Conservation (phyloP, 2,113 vertebrate genomes). For the Mormyrus iriodes region DNA sequence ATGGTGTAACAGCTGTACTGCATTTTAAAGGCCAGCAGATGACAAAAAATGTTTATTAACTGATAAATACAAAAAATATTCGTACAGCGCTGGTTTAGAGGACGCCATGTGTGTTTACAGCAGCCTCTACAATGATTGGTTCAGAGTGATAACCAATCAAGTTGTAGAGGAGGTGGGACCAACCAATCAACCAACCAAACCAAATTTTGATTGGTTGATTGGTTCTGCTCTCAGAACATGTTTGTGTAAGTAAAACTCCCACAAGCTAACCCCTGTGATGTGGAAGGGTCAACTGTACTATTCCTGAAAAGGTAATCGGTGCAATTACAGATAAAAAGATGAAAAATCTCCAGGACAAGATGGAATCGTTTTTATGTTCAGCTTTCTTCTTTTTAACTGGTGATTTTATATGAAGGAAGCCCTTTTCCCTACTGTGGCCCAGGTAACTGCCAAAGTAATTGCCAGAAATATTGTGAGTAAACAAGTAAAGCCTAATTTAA, state of each 20-base stretch:
- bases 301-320: not conserved
- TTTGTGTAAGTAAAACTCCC: too few relatives aligned
- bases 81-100: not conserved
- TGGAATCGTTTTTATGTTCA: not conserved
- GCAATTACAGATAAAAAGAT: not conserved
- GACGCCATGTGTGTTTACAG: not conserved
- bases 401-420: not conserved
- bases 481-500: not conserved
- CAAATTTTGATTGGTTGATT: too few relatives aligned
- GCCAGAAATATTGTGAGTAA: not conserved
- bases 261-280: too few relatives aligned
- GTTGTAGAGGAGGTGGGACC: too few relatives aligned
- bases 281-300: not conserved
- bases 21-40: not conserved
- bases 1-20: too few relatives aligned
- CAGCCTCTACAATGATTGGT: too few relatives aligned
- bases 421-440: not conserved
- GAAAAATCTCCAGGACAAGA: not conserved
- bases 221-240: too few relatives aligned
- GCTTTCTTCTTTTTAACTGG: not conserved
- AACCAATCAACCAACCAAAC: too few relatives aligned
- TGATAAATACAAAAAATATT: not conserved
- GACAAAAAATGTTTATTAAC: not conserved
- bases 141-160: too few relatives aligned
- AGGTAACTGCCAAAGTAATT: not conserved